Percentiles rank a stretch among this genome's conserved stretches.
These are phyloP conservation scores for Gambusia yucatana DNA, from an alignment of 2,797 vertebrate genomes.

Conservation along the genomic window DNA sequence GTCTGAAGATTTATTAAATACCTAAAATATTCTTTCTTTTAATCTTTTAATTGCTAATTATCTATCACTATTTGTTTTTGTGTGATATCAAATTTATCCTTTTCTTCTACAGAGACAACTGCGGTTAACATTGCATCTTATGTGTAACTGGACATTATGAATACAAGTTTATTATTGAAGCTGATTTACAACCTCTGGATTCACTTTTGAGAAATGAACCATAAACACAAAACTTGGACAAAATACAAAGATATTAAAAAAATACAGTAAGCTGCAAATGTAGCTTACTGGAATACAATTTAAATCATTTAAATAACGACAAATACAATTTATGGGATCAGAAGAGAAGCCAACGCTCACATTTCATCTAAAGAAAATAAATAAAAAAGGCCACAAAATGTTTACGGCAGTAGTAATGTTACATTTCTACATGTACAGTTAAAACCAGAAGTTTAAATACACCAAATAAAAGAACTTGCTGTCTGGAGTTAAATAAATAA, in stretches of 20 bases:
- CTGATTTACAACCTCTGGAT: neutral
- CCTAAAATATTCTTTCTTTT: neutral
- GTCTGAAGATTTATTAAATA: neutral
- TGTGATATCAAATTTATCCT: neutral
- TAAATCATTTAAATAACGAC: neutral
- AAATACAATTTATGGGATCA: neutral
- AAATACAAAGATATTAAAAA: neutral
- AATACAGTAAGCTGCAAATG: neutral
- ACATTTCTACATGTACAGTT: neutral
- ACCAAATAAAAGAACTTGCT: no score
- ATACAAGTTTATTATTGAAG: neutral
- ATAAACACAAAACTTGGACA: neutral
- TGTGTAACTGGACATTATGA: neutral
- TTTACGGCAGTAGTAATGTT: neutral
- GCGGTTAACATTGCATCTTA: neutral
- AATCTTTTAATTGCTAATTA: neutral
- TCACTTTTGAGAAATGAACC: neutral
- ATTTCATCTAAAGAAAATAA: neutral
- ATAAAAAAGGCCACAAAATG: neutral
- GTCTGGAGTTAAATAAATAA: neutral
- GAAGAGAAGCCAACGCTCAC: neutral
- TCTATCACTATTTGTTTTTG: neutral
- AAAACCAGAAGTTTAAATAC: no score
- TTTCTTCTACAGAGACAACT: neutral
- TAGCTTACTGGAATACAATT: neutral